phyloP scores from a whole-genome alignment of 2,888 invertebrate species.

The Drosophila bunnanda region DNA sequence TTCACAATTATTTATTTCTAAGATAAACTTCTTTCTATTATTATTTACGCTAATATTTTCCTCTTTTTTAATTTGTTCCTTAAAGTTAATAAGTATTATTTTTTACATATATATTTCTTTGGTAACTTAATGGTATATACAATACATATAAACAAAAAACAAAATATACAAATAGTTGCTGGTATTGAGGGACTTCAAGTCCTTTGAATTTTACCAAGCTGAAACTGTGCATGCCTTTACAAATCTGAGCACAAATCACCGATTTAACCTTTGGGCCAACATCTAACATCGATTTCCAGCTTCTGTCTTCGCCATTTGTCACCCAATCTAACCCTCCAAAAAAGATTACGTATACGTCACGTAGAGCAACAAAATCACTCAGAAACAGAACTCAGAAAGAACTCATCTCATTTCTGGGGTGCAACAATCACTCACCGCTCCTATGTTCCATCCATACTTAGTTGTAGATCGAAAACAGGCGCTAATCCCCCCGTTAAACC shows the following conservation, averaged over 20 bases:
- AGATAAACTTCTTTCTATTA: too few species aligned
- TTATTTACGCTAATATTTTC: too few species aligned
- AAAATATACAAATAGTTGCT: neutral
- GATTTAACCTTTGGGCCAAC: conserved; percentile 28
- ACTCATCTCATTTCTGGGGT: conserved; percentile 23
- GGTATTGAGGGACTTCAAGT: neutral
- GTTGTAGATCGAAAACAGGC: conserved; percentile 45
- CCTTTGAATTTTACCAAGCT: neutral
- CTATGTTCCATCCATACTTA: conserved; percentile 26
- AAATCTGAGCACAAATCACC: conserved; percentile 6
- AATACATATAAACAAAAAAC: neutral
- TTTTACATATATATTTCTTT: neutral
- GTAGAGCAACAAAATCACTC: conserved; percentile 22
- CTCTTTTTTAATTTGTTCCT: neutral
- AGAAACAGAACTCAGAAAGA: neutral
- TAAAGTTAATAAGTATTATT: neutral
- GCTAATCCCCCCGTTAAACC: conserved; percentile 26
- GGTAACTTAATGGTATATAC: neutral
- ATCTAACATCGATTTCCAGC: conserved; percentile 31
- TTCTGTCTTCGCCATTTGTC: conserved; percentile 30
- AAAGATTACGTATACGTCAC: conserved; percentile 39
- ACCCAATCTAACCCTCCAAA: conserved; percentile 19
- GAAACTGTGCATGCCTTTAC: conserved; percentile 20
- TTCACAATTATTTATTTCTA: too few species aligned
- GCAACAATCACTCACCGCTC: conserved; percentile 22